These are phyloP conservation scores for Lithosia quadra DNA, from an alignment of 2,888 invertebrate genomes.

Conservation along the genomic window DNA sequence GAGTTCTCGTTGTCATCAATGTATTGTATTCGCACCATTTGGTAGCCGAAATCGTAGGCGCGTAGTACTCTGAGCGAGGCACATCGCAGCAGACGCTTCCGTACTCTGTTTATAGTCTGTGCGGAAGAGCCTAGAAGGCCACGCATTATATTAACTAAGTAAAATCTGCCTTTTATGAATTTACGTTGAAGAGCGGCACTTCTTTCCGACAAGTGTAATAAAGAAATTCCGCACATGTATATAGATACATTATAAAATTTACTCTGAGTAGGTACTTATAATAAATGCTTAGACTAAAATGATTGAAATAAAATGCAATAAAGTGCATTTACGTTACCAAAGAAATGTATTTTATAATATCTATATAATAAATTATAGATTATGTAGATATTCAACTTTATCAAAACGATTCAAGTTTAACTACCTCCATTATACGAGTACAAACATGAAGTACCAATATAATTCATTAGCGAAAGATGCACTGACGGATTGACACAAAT, in stretches of 20 bases:
- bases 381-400: too few species aligned
- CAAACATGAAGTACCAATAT: conserved; percentile 52
- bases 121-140: conserved; percentile 80
- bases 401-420: too few species aligned
- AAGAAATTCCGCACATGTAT: not conserved
- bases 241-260: not conserved
- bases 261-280: too few species aligned
- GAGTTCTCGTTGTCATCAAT: conserved; percentile 53
- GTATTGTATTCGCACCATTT: conserved; percentile 50
- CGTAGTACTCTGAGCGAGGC: conserved; percentile 49
- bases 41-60: conserved; percentile 56
- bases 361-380: too few species aligned
- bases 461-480: conserved; percentile 67
- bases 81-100: conserved; percentile 71
- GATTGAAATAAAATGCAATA: not conserved
- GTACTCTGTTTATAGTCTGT: conserved; percentile 78
- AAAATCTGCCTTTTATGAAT: conserved; percentile 62
- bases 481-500: conserved; percentile 70
- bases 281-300: not conserved
- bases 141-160: conserved; percentile 65
- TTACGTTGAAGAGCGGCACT: conserved; percentile 53
- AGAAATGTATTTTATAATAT: not conserved
- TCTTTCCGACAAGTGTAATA: conserved; percentile 32
- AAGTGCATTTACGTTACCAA: not conserved
- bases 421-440: not conserved